A percentile compares a stretch with the other conserved stretches of the same genome.
Evolutionary conservation across 2,797 vertebrate genomes (phyloP).

Genomic region (Etheostoma nigrum): DNA sequence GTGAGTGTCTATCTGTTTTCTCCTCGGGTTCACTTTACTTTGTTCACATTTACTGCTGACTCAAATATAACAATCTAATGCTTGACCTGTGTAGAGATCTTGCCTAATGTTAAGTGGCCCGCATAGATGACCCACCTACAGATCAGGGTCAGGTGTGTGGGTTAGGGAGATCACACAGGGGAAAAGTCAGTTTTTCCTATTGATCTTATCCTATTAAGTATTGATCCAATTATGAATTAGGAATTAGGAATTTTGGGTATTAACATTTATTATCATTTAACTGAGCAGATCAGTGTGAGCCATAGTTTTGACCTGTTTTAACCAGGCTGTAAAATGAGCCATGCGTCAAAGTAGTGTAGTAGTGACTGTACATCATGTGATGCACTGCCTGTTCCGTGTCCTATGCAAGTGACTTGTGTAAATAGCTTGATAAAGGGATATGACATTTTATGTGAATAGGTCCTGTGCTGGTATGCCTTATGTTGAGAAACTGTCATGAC

Average conservation of each 20-base stretch:
- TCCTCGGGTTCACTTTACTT: conserved; percentile 7
- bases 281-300: neutral
- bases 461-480: neutral
- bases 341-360: conserved; percentile 18
- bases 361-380: conserved; percentile 56
- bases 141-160: conserved; percentile 6
- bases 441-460: conserved; percentile 8
- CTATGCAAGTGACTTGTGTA: conserved; percentile 39
- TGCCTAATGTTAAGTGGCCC: neutral
- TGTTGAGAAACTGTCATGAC: neutral
- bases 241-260: neutral
- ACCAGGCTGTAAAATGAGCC: conserved; percentile 3
- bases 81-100: conserved; percentile 9
- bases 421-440: conserved; percentile 22
- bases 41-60: neutral
- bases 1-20: conserved; percentile 82
- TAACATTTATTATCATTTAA: neutral
- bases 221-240: neutral
- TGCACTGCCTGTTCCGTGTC: conserved; percentile 26
- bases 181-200: neutral
- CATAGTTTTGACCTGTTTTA: neutral
- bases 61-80: neutral
- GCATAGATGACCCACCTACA: neutral
- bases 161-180: neutral
- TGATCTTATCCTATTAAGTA: neutral